These are phyloP conservation scores for Urosaurus nigricauda DNA, from an alignment of 2,797 vertebrate species.

Conservation along the genomic window DNA sequence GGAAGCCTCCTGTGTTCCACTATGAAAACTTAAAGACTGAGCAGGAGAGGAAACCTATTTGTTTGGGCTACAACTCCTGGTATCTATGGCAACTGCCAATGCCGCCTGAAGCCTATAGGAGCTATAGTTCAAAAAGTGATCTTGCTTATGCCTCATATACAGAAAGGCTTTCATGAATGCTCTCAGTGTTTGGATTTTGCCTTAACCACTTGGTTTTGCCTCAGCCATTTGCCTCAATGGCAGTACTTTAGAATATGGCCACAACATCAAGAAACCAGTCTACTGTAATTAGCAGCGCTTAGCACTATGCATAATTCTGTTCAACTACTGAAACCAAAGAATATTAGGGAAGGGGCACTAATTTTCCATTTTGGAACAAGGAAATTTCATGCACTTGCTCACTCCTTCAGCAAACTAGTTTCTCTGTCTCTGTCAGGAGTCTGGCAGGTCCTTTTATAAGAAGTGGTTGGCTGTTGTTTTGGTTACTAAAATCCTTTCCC, in stretches of 20 bases:
- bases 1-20: background rate
- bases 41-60: background rate
- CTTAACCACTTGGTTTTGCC: no score
- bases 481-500: no score
- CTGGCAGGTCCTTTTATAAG: no score
- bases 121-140: background rate
- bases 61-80: no score
- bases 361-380: background rate
- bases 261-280: background rate
- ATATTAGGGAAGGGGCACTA: background rate
- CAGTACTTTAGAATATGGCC: background rate
- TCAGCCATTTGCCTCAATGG: background rate
- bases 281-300: background rate
- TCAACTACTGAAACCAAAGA: background rate
- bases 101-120: background rate
- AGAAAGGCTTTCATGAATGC: background rate
- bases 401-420: no score
- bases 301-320: background rate
- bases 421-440: no score
- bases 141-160: background rate
- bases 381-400: background rate
- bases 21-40: background rate
- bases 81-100: no score
- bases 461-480: no score
- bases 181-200: background rate